Evolutionary conservation across 2,113 vertebrate species (phyloP).

Genomic region (Ptyas mucosa): DNA sequence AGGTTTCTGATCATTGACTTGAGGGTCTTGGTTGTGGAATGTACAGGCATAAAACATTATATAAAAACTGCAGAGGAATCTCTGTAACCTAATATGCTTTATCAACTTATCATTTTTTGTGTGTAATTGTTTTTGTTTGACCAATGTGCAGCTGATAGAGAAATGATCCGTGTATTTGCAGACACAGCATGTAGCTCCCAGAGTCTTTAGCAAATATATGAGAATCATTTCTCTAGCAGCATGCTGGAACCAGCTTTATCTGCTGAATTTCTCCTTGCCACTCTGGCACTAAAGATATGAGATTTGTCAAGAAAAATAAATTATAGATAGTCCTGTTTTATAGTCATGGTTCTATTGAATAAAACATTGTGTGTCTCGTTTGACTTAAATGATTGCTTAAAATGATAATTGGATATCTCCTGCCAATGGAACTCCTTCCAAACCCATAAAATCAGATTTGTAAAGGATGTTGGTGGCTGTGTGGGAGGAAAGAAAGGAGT

Average conservation of each 20-base stretch:
- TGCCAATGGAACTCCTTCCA: neutral
- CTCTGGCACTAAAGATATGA: neutral
- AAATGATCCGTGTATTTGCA: neutral
- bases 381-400: conserved; percentile 19
- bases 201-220: neutral
- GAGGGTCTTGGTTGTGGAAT: neutral
- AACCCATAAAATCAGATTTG: neutral
- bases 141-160: neutral
- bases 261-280: neutral
- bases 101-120: neutral
- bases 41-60: neutral
- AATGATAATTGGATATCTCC: neutral
- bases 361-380: conserved; percentile 36
- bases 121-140: neutral
- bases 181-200: neutral
- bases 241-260: neutral
- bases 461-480: neutral
- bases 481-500: neutral
- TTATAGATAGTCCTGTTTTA: neutral
- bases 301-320: neutral
- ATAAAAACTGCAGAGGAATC: neutral
- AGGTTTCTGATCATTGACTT: neutral
- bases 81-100: neutral
- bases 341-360: conserved; percentile 29
- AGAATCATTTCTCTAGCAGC: neutral